Conservation (phyloP, 2,113 vertebrate genomes). For the Pelmatolapia mariae region DNA sequence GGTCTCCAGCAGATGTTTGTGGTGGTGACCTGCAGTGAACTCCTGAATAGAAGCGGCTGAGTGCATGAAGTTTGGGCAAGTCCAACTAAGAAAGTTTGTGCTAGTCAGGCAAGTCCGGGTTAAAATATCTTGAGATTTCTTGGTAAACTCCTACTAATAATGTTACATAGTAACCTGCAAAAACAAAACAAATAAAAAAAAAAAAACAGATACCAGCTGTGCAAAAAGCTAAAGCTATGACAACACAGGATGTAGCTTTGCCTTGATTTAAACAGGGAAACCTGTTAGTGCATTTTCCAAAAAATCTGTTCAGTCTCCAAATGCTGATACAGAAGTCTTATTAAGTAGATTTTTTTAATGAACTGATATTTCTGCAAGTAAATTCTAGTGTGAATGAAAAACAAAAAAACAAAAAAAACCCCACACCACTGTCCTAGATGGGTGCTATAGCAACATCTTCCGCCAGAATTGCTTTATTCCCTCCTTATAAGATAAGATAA, state of each 20-base stretch:
- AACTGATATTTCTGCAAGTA: neutral
- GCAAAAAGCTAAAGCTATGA: neutral
- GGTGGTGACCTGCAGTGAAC: neutral
- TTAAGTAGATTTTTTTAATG: neutral
- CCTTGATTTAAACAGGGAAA: neutral
- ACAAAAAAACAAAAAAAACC: neutral
- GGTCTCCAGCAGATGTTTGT: conserved; percentile 9
- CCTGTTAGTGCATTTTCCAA: neutral
- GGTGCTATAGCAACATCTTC: neutral
- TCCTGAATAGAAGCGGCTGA: neutral
- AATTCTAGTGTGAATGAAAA: neutral
- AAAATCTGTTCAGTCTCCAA: neutral
- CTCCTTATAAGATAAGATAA: neutral
- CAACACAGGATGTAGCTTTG: neutral
- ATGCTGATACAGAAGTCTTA: neutral
- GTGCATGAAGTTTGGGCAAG: neutral
- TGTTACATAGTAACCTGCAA: conserved; percentile 22
- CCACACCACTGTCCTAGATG: neutral
- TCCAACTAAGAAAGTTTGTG: neutral
- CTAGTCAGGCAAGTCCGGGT: neutral
- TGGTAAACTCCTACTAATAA: neutral
- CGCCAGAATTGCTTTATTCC: neutral
- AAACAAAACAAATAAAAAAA: neutral
- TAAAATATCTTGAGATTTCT: neutral
- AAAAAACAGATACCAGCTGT: neutral